Evolutionary conservation across 2,113 vertebrate genomes (phyloP), one percentile per base, ranked within the genome.

Genomic region (Pleuronectes platessa): DNA sequence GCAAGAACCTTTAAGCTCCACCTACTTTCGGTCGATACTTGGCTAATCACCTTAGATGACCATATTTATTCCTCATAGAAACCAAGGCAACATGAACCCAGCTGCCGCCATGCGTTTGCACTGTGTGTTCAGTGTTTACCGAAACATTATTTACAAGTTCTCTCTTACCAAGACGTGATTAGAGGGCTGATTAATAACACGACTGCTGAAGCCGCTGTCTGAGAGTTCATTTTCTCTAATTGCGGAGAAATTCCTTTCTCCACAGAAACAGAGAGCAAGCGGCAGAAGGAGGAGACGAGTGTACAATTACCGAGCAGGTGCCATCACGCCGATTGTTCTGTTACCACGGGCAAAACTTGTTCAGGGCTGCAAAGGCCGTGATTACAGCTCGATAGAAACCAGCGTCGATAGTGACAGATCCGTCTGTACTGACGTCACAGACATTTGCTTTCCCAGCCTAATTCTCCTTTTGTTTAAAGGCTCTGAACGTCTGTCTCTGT

Each of bases 331-430:
- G 18, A 60, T 37, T 74, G 55, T 77, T 79, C 51, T 68, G 26
- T 11, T 45, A 56, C 68, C 63, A 18, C 26, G 26, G 69, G 23
- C 2, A 53, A 51, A 71, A 64, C 70, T 24, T 40, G 81, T 74
- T 79, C 78, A 68, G 61, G 17, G 53, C 65, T 84, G 68, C 89
- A 89, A 88, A 78, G 82, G 61, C 76, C 53, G 5, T 90, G 83
- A 89, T 86, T 89, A 85, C 81, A 74, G 20, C 1, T 62, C 54
- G 6, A 31, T 74, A 67, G 68, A 63, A 49, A 78, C 81, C 68
- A 82, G 10, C 35, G 35, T 83, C 90, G 90, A 92, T 90, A 67
- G 82, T 87, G 91, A 88, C 83, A 58, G 75, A 84, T 74, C 51
- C 68, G 53, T 67, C 55, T n/a, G 6, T 5, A 1, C 31, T 31